Evolutionary conservation across 2,113 vertebrate genomes (phyloP).

Genomic region (Stegastes partitus): DNA sequence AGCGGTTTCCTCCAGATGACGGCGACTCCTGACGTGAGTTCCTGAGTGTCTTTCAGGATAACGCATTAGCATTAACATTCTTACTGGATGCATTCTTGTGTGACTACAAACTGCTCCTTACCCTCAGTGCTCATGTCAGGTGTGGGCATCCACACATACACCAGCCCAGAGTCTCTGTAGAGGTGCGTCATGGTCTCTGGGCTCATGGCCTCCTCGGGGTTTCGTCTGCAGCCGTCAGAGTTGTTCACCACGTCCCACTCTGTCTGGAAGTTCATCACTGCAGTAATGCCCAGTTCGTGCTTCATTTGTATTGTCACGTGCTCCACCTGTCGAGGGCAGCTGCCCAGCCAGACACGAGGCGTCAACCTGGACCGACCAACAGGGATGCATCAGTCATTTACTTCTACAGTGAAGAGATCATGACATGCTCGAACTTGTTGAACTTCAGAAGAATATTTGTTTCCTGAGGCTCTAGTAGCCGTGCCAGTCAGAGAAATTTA

Average conservation of each 20-base stretch:
- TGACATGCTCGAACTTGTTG: background rate
- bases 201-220: constrained; percentile 87
- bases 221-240: constrained; percentile 91
- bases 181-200: constrained; percentile 90
- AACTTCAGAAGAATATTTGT: background rate
- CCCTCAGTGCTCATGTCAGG: constrained; percentile 98
- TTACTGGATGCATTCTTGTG: background rate
- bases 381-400: background rate
- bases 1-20: no score
- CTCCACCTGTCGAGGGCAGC: constrained; percentile 94
- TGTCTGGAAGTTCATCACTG: constrained; percentile 98
- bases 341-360: constrained; percentile 94
- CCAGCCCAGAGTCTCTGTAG: constrained; percentile 91
- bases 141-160: constrained; percentile 96
- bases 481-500: background rate
- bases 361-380: constrained; percentile 88
- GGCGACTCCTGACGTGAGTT: no score
- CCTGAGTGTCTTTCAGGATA: no score
- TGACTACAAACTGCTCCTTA: constrained; percentile 66
- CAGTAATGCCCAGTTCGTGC: constrained; percentile 92
- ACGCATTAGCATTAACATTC: no score
- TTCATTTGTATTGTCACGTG: constrained; percentile 95
- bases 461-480: background rate
- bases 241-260: constrained; percentile 94
- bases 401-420: background rate